Percentiles rank a stretch among this genome's conserved stretches.
These are phyloP conservation scores for Leucophenga varia DNA, from an alignment of 1,140 invertebrate genomes.

Conservation along the genomic window DNA sequence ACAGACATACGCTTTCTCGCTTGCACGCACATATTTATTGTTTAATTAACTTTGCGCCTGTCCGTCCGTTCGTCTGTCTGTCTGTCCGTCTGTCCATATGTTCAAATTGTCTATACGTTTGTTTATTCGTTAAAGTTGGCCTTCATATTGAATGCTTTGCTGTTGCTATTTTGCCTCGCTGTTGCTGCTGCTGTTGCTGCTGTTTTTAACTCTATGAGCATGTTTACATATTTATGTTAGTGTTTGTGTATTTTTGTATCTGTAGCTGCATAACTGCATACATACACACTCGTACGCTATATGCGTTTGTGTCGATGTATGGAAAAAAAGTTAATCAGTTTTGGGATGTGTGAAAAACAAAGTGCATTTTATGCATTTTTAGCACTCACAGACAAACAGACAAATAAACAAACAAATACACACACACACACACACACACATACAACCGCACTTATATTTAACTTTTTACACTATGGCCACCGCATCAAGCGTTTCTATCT, in stretches of 20 bases:
- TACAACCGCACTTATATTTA: no score
- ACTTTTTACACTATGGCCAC: no score
- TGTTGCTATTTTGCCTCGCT: constrained; percentile 1
- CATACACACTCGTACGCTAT: no score
- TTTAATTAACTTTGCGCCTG: constrained; percentile 54
- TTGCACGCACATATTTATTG: constrained; percentile 36
- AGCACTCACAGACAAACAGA: constrained; percentile 10
- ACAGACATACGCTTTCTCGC: constrained; percentile 4
- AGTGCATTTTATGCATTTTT: constrained; percentile 36
- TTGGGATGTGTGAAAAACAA: constrained; percentile 54
- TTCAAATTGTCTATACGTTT: neutral
- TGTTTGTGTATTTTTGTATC: no score
- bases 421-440: no score
- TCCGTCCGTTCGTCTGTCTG: constrained; percentile 35
- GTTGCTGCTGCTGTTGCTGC: constrained; percentile 12
- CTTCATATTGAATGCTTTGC: constrained; percentile 2
- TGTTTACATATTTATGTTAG: no score
- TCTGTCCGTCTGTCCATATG: constrained; percentile 19
- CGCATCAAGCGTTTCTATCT: no score
- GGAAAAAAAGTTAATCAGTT: constrained; percentile 48
- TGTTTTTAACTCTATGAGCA: no score
- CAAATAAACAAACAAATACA: no score
- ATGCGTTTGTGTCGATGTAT: no score
- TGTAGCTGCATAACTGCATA: no score
- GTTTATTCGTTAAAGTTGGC: neutral